Conservation (phyloP, 2,888 invertebrate species). For the Ectemnius continuus region DNA sequence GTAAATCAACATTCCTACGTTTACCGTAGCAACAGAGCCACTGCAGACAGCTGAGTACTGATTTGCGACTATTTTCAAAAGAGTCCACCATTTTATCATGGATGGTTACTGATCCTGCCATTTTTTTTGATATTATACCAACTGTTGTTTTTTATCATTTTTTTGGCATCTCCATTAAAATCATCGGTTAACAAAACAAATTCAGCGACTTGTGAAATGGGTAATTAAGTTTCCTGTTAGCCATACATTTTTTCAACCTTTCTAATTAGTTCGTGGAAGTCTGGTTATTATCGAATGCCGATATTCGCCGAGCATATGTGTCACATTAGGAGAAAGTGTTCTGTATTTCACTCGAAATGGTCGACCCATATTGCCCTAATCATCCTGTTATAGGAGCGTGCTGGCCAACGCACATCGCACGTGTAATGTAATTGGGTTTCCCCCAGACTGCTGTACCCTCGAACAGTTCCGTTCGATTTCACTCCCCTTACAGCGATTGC, state of each 20-base stretch:
- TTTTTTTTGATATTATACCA: no score
- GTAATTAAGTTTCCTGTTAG: no score
- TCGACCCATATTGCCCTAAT: slow-evolving; percentile 49
- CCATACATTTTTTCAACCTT: not conserved
- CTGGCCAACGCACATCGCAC: slow-evolving; percentile 50
- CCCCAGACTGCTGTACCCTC: slow-evolving; percentile 35
- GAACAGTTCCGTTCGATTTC: slow-evolving; percentile 41
- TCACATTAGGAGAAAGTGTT: slow-evolving; percentile 42
- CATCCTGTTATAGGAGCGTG: slow-evolving; percentile 50
- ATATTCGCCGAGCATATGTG: slow-evolving; percentile 38
- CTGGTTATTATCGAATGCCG: slow-evolving; percentile 53
- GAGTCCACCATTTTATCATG: no score
- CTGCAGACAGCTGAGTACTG: no score
- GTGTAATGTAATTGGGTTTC: slow-evolving; percentile 56
- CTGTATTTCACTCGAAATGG: slow-evolving; percentile 26
- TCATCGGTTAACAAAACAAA: no score
- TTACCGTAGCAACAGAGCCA: no score
- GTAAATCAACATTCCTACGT: no score
- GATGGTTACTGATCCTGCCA: no score
- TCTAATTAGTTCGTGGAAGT: slow-evolving; percentile 15
- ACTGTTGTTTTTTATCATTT: no score
- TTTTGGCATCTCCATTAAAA: no score
- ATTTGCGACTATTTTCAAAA: no score
- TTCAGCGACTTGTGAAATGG: no score
- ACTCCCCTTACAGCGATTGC: slow-evolving; percentile 28